Evolutionary conservation across 2,888 invertebrate species (phyloP), one percentile per base, ranked within the genome.

Genomic region (Drosophila atripex): DNA sequence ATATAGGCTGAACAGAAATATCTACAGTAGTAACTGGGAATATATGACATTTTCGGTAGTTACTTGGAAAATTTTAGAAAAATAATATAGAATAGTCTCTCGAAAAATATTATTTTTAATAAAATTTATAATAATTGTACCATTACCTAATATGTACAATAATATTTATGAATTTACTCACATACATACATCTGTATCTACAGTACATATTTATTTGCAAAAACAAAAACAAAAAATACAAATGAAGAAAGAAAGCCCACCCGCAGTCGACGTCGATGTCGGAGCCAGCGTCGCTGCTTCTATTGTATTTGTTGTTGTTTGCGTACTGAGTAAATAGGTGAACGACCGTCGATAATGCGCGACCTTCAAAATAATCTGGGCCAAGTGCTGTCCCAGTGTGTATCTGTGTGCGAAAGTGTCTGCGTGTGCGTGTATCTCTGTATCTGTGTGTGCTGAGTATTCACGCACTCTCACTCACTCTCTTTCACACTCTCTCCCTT

Each of bases 321-420:
- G 66, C 21, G 9, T 49, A 52, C 52, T 71, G 57, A 88, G 83
- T 86, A 89, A 89, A 84, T 90, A 89, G 91, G 91, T 91, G 91
- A 91, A 91, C 90, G 91, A 91, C 91, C 91, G 91, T 85, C 88
- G 90, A 90, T 89, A 90, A 88, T 80, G 77, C 78, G 80, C 89
- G 91, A 91, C 91, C 91, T 91, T 91, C 91, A 91, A 89, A 88
- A 90, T 89, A 90, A 91, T 91, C 91, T 91, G 91, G 91, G 91
- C 91, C 91, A 91, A 91, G 90, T 91, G 89, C 89, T 90, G 90
- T 88, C 79, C 80, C 77, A 76, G 87, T 77, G 75, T 75, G 64
- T 45, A 23, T 38, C 23, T 16, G 63, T 64, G 21, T 63, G 63
- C 66, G 55, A 60, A 68, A 51, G 45, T 64, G 59, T 56, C 41